Evolutionary conservation across 2,797 vertebrate species (phyloP), one percentile per base, ranked within the genome.

Genomic region (Simalia tracyae): DNA sequence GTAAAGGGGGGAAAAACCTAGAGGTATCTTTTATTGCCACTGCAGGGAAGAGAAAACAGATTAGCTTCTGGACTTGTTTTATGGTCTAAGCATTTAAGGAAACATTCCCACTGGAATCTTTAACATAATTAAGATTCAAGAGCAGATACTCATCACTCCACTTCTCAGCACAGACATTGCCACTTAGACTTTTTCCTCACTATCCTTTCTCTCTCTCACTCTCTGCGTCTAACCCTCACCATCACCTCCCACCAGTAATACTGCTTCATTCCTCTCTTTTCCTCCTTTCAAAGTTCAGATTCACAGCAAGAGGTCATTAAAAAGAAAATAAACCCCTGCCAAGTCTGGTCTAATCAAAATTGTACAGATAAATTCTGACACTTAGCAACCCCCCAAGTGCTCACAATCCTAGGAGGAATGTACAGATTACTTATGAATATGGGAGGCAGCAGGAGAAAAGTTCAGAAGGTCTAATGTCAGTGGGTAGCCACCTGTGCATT

Each of bases 341-440:
- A 98, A 97, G 96, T 97, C 96, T 93, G 93, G 54, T 93, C 97
- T 97, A 97, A 97, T 97, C 97, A 97, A 98, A 98, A 97, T 94
- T 97, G 96, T 97, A 95, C 97, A 98, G 98, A 98, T 98, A 97
- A 97, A 97, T 95, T 95, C 96, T 98, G 98, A 98, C 98, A 98
- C 96, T 97, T 96, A 97, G 97, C 97, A 98, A 98, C 97, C 98
- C 97, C 97, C 97, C 0, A 2, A 97, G 97, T 95, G 97, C 97
- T 96, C 26, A 36, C 96, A 94, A 95, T 95, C 95, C 89, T 57
- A 94, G 95, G 94, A 95, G 95, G 96, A 94, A 95, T 94, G 95
- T 94, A 96, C 96, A 95, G 96, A 97, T 97, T 96, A 96, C 95
- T 97, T 97, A 96, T 96, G 97, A 97, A 95, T 96, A 95, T 90